These are phyloP conservation scores for Sinopyrophorus schimmeli DNA, from an alignment of 2,888 invertebrate genomes.

Conservation along the genomic window DNA sequence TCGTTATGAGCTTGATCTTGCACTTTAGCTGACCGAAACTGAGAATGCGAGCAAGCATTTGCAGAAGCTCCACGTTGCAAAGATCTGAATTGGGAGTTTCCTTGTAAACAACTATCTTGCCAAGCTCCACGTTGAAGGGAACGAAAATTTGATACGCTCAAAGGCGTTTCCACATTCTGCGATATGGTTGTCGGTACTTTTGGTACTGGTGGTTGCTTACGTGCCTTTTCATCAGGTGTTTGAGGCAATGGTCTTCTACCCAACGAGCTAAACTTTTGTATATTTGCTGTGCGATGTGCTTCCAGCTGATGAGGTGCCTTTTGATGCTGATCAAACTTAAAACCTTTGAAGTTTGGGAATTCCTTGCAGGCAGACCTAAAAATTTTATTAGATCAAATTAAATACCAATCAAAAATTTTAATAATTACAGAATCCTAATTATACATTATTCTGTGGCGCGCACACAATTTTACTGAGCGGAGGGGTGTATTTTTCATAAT, in stretches of 20 bases:
- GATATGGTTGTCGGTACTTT: conserved; percentile 52
- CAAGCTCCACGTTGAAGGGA: conserved; percentile 57
- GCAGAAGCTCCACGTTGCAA: conserved; percentile 55
- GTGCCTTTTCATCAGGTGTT: conserved; percentile 53
- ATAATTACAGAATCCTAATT: too few relatives aligned
- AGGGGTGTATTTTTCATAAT: too few relatives aligned
- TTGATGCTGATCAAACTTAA: conserved; percentile 58
- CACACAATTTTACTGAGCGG: too few relatives aligned
- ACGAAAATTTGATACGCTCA: conserved; percentile 59
- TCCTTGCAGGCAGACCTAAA: conserved; percentile 58
- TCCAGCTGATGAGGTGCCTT: conserved; percentile 38
- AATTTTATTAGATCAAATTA: too few relatives aligned
- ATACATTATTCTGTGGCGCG: too few relatives aligned
- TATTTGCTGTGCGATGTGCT: conserved; percentile 51
- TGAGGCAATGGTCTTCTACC: conserved; percentile 55
- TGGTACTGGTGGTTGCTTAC: conserved; percentile 51
- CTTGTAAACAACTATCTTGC: conserved; percentile 47
- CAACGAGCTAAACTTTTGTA: conserved; percentile 54
- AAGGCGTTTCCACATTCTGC: conserved; percentile 49
- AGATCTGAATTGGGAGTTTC: conserved; percentile 54
- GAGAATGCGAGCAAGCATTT: conserved; percentile 44
- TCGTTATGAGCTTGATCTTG: conserved; percentile 52
- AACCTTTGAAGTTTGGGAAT: conserved; percentile 57
- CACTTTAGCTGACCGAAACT: conserved; percentile 53
- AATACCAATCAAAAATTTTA: too few relatives aligned